Evolutionary conservation across 2,888 invertebrate species (phyloP), one percentile per base, ranked within the genome.

Genomic region (Spisula solida): DNA sequence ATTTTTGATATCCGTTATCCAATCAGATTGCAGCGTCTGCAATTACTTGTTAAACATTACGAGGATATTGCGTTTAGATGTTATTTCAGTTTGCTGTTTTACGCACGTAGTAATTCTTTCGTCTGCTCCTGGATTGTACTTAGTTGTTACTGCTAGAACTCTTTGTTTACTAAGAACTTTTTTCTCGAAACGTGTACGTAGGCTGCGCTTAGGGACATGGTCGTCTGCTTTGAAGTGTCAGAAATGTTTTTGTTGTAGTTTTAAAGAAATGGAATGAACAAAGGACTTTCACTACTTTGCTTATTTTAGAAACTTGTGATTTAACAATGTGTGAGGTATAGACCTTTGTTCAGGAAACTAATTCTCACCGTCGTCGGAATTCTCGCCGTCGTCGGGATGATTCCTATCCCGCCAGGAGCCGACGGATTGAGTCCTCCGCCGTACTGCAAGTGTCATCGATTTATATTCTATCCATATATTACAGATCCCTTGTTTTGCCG

Each of bases 391-490:
- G 66, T 66, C 48, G 48, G 31, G 1, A 87, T 90, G 90, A 88
- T 90, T 25, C 88, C 90, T 10, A 66, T 90, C 0, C 55, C 81
- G 34, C 48, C 85, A 56, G 87, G 82, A n/a, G 82, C 85, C 31
- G 90, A 89, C 10, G 89, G 89, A 81, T 79, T 89, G 10, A 91
- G 91, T 81, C 91, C 91, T 10, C 89, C 91, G 41, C 91, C 91
- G 20, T 89, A 89, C 56, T 91, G 91, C 55, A 82, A 86, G 51
- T 91, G 91, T 84, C 91, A 91, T 56, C 80, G 89, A 78, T 91
- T 91, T 75, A 88, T 91, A 31, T 91, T 91, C 56, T 91, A 91
- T 88, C 91, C 91, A 34, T 87, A 88, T 34, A 70, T 91, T 89
- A 75, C 91, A 91, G 91, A 91, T 47, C 82, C 91, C n/a, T 18